Evolutionary conservation across 2,113 vertebrate species (phyloP).

Genomic region (Peromyscus leucopus): DNA sequence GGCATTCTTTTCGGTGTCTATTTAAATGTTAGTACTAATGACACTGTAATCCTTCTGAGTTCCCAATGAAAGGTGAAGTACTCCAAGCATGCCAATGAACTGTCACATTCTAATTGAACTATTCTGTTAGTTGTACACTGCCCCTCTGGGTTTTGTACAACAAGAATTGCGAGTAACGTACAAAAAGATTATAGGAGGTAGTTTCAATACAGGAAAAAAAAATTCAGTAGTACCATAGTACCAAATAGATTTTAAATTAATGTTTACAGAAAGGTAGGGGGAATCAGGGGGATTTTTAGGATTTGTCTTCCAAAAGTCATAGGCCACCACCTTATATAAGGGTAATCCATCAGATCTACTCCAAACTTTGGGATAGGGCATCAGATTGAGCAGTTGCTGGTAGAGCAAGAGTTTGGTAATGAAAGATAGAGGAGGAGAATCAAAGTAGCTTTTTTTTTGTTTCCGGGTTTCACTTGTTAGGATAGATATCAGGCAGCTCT

Average conservation of each 20-base stretch:
- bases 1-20: not conserved
- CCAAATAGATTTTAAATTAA: not conserved
- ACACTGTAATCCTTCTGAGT: not conserved
- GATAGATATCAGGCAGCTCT: not conserved
- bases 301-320: not conserved
- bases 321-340: not conserved
- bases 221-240: not conserved
- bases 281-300: not conserved
- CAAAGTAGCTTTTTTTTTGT: not conserved
- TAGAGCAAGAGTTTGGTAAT: not conserved
- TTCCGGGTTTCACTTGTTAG: not conserved
- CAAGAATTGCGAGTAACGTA: not conserved
- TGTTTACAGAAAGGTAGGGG: not conserved
- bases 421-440: not conserved
- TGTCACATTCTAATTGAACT: not conserved
- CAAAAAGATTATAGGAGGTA: not conserved
- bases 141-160: not conserved
- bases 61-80: not conserved
- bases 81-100: not conserved
- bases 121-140: not conserved
- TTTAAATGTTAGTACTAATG: slow-evolving; percentile 5
- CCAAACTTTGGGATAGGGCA: not conserved
- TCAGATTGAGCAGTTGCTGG: too few species aligned
- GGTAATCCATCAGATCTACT: accelerated
- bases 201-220: not conserved